Conservation (phyloP, 30 jellyfish, hydroid and myxozoan genomes). For the Cassiopea andromeda region DNA sequence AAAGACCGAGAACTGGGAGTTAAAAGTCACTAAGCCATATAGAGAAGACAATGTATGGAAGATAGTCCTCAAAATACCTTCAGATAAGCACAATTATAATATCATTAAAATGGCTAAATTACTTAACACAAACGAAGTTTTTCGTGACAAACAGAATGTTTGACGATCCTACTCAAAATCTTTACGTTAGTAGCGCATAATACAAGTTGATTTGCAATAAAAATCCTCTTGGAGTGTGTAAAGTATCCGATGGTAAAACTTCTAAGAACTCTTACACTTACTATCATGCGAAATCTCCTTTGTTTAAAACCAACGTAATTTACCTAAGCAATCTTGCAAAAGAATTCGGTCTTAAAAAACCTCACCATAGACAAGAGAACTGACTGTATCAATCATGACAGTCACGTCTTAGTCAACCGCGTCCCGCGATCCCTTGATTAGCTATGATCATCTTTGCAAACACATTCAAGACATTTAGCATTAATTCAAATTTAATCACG, state of each 20-base stretch:
- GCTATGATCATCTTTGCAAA: constrained; percentile 47
- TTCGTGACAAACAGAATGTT: constrained; percentile 62
- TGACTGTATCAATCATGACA: constrained; percentile 44
- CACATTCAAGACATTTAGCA: constrained; percentile 61
- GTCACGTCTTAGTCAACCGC: constrained; percentile 49
- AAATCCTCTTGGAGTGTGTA: background rate
- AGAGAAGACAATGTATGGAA: background rate
- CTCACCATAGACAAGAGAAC: constrained; percentile 50
- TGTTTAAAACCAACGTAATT: constrained; percentile 45
- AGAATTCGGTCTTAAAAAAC: constrained; percentile 37
- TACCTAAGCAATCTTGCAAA: constrained; percentile 34
- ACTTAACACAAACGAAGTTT: constrained; percentile 3
- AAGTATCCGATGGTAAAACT: constrained; percentile 28
- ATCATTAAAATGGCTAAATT: constrained; percentile 46
- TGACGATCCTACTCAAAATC: constrained; percentile 47
- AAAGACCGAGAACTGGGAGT: no score
- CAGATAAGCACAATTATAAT: background rate
- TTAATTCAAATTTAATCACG: constrained; percentile 68
- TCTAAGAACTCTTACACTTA: constrained; percentile 7
- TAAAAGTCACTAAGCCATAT: no score
- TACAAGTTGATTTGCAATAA: constrained; percentile 6
- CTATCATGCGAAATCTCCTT: constrained; percentile 31
- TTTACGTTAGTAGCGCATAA: constrained; percentile 12
- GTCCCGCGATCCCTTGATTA: constrained; percentile 35
- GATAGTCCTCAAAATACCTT: background rate